A percentile compares a stretch with the other conserved stretches of the same genome.
phyloP scores from a whole-genome alignment of 2,113 vertebrate genomes.

The Oreotragus oreotragus region DNA sequence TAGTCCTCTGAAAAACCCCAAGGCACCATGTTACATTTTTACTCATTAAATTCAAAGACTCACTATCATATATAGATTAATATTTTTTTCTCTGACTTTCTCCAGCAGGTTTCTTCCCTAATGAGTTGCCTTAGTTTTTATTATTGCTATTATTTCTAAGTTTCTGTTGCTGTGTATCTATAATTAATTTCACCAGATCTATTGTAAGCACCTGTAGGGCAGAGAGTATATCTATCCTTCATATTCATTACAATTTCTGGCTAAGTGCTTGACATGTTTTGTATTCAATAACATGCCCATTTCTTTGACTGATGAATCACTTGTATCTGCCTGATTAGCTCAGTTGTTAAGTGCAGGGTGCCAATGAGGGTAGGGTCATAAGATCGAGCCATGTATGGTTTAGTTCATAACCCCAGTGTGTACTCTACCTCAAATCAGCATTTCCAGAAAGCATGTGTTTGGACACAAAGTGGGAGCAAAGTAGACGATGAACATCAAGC shows the following conservation, averaged over 20 bases:
- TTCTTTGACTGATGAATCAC: conserved; percentile 10
- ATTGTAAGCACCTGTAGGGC: not conserved
- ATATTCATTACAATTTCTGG: not conserved
- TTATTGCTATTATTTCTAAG: not conserved
- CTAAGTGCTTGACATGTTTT: not conserved
- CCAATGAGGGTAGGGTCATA: not conserved
- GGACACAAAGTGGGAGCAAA: not conserved
- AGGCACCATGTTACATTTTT: not conserved
- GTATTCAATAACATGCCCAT: conserved; percentile 2
- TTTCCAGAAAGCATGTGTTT: not conserved
- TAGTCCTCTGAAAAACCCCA: not conserved
- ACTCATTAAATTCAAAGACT: not conserved
- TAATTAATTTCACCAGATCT: not conserved
- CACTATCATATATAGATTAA: not conserved
- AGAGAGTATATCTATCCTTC: not conserved
- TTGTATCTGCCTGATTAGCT: conserved; percentile 31
- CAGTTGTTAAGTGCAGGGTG: not conserved
- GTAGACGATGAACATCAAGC: not conserved
- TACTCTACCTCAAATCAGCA: not conserved
- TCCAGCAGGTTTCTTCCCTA: not conserved
- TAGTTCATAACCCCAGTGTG: not conserved
- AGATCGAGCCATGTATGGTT: not conserved
- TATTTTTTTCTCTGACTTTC: not conserved
- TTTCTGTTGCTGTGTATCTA: not conserved
- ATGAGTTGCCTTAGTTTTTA: not conserved